phyloP scores from a whole-genome alignment of 1,140 invertebrate species.

The Parasteatoda tepidariorum region DNA sequence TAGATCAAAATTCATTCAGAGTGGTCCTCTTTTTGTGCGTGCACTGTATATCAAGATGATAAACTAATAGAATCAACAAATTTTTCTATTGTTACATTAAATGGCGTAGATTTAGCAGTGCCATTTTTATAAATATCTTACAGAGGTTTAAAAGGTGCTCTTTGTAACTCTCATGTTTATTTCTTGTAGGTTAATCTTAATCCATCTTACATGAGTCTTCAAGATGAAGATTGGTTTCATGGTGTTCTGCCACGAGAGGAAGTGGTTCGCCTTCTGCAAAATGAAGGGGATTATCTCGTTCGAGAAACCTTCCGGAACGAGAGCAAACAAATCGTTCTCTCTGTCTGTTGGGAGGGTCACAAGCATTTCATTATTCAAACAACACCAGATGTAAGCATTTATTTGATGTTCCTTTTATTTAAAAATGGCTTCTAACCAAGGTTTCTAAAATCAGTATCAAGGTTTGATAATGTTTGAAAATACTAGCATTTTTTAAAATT shows the following conservation, averaged over 20 bases:
- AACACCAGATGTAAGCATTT: constrained; percentile 79
- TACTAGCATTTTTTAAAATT: not conserved
- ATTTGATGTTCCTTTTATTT: not conserved
- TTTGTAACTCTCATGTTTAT: no score
- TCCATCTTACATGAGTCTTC: constrained; percentile 55
- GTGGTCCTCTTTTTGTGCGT: no score
- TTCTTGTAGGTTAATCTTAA: constrained; percentile 48
- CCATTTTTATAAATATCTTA: no score
- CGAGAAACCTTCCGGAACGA: constrained; percentile 93
- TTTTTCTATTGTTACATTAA: no score
- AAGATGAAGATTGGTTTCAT: constrained; percentile 96
- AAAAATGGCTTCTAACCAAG: not conserved
- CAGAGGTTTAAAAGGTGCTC: no score
- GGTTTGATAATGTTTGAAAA: not conserved
- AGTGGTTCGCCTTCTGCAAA: constrained; percentile 87
- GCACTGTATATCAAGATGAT: no score
- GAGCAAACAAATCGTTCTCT: constrained; percentile 88
- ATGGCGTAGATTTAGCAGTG: no score
- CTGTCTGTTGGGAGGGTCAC: constrained; percentile 92
- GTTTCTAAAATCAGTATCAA: not conserved
- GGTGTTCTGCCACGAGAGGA: constrained; percentile 95
- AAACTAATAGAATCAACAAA: no score
- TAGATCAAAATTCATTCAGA: no score
- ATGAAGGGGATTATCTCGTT: constrained; percentile 94
- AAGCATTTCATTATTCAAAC: constrained; percentile 98